phyloP scores from a whole-genome alignment of 2,888 invertebrate genomes.

The Petrophora chlorosata region DNA sequence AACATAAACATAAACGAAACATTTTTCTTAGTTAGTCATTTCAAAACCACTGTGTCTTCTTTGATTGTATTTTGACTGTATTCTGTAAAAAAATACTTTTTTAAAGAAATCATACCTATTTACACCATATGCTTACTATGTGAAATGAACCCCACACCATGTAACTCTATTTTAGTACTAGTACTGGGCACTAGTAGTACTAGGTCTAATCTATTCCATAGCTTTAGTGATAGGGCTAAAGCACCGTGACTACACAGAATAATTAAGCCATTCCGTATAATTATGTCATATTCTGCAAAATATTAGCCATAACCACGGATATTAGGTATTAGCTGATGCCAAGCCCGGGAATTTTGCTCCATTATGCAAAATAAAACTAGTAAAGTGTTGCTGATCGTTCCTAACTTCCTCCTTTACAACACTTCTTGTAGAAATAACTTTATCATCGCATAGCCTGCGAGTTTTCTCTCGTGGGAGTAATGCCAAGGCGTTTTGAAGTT shows the following conservation, averaged over 20 bases:
- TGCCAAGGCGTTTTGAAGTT: no score
- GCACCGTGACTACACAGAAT: conserved; percentile 8
- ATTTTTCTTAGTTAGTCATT: no score
- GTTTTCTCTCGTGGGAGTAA: not conserved
- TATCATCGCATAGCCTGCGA: not conserved
- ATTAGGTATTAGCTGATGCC: conserved; percentile 24
- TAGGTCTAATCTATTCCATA: conserved; percentile 8
- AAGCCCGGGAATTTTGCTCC: conserved; percentile 22
- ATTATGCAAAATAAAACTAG: conserved; percentile 34
- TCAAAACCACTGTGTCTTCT: no score
- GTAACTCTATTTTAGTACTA: no score
- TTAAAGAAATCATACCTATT: no score
- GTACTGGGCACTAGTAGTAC: not conserved
- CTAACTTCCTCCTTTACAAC: conserved; percentile 20
- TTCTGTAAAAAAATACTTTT: no score
- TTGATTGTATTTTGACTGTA: no score
- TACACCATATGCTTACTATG: no score
- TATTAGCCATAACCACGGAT: conserved; percentile 19
- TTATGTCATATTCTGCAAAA: conserved; percentile 23
- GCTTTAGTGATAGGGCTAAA: conserved; percentile 12
- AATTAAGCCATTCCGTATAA: not conserved
- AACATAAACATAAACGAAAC: no score
- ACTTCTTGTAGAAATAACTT: not conserved
- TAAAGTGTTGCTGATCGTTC: conserved; percentile 24
- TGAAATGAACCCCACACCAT: no score